These are phyloP conservation scores for Heliconius sara DNA, from an alignment of 2,888 invertebrate genomes.

Conservation along the genomic window DNA sequence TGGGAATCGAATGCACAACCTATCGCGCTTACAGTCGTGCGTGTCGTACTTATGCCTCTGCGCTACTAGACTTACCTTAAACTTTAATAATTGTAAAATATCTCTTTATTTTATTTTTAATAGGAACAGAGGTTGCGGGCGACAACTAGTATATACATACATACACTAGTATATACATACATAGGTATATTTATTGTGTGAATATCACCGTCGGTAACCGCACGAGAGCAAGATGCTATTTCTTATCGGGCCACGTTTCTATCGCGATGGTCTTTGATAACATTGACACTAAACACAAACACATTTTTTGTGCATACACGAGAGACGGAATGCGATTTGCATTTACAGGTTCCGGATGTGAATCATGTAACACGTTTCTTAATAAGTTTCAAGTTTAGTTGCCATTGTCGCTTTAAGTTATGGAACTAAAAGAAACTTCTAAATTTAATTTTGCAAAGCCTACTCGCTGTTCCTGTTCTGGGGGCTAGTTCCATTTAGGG, in stretches of 20 bases:
- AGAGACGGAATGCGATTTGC: neutral
- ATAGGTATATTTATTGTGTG: neutral
- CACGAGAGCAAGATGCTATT: conserved; percentile 20
- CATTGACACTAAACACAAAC: conserved; percentile 40
- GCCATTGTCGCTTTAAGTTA: neutral
- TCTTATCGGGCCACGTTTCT: conserved; percentile 34
- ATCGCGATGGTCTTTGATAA: conserved; percentile 40
- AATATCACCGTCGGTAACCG: neutral
- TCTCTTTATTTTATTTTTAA: neutral
- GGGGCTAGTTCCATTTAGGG: too few species aligned
- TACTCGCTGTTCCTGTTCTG: too few species aligned
- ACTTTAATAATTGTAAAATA: neutral
- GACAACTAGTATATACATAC: neutral
- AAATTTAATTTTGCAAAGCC: neutral
- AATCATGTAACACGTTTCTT: conserved; percentile 54
- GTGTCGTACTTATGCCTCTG: too few species aligned
- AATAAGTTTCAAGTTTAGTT: conserved; percentile 50
- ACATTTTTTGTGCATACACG: conserved; percentile 43
- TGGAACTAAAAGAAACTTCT: too few species aligned
- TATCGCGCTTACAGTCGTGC: too few species aligned
- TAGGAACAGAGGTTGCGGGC: too few species aligned
- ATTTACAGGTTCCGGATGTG: conserved; percentile 34
- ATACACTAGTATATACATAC: too few species aligned
- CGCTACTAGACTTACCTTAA: too few species aligned
- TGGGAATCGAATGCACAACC: too few species aligned